phyloP scores from a whole-genome alignment of 1,140 invertebrate genomes.

The Drosophila triauraria region DNA sequence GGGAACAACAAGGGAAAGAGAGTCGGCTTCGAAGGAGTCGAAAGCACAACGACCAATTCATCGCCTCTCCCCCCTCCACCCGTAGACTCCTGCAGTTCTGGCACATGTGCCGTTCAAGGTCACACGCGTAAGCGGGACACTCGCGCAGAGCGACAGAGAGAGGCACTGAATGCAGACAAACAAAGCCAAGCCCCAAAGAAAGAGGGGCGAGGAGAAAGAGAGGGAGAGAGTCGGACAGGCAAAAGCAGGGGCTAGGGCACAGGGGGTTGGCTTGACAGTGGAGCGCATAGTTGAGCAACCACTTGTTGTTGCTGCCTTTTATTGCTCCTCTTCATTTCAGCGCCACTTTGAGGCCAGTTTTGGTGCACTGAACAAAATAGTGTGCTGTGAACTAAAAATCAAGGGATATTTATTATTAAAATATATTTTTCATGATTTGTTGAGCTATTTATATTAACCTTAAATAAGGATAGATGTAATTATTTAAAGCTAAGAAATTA shows the following conservation, averaged over 20 bases:
- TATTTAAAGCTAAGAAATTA: too few relatives aligned
- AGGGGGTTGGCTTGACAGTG: conserved; percentile 39
- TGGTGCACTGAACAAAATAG: conserved; percentile 15
- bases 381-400: too few relatives aligned
- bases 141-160: conserved; percentile 12
- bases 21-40: conserved; percentile 2
- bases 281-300: conserved; percentile 74
- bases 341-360: conserved; percentile 55
- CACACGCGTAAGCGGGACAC: conserved; percentile 50
- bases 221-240: not conserved
- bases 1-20: not conserved
- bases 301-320: conserved; percentile 72
- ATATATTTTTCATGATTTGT: too few relatives aligned
- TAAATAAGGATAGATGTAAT: too few relatives aligned
- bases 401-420: too few relatives aligned
- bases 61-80: conserved; percentile 5
- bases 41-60: conserved; percentile 18
- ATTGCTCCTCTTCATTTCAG: conserved; percentile 49
- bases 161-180: conserved; percentile 44
- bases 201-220: not conserved
- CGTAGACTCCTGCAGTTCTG: conserved; percentile 60
- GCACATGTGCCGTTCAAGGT: conserved; percentile 70
- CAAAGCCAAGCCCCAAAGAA: conserved; percentile 53
- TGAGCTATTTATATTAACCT: too few relatives aligned
- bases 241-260: not conserved